These are phyloP conservation scores for Eolophus roseicapilla DNA, from an alignment of 2,113 vertebrate species.

Conservation along the genomic window DNA sequence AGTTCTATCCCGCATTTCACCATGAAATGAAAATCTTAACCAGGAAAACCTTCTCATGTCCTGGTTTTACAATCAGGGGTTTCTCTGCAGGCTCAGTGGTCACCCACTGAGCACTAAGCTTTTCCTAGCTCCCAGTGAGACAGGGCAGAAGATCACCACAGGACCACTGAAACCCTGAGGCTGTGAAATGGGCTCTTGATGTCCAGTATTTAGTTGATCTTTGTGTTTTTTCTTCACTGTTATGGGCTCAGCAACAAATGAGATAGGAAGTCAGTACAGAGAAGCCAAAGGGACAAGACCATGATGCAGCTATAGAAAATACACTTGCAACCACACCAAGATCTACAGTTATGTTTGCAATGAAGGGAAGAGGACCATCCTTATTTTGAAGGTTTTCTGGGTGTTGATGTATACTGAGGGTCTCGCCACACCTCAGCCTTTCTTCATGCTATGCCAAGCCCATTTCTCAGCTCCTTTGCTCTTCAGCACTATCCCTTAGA, in stretches of 20 bases:
- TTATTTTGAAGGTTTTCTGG: neutral
- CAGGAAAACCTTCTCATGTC: neutral
- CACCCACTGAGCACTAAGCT: neutral
- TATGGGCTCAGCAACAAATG: neutral
- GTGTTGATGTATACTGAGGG: neutral
- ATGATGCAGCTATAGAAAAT: neutral
- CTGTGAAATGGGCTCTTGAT: neutral
- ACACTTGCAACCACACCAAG: slow-evolving; percentile 6
- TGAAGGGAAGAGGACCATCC: neutral
- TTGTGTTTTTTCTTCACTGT: neutral
- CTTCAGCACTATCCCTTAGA: neutral
- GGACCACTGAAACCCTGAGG: neutral
- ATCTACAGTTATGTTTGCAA: neutral
- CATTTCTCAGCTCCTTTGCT: neutral
- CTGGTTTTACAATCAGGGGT: neutral
- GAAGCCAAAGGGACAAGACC: neutral
- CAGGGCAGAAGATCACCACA: neutral
- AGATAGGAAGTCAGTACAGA: neutral
- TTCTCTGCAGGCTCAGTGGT: neutral
- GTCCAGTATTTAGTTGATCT: neutral
- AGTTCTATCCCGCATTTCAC: neutral
- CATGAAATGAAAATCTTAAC: neutral
- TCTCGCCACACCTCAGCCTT: neutral
- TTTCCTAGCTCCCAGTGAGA: neutral
- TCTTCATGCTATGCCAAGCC: neutral